Evolutionary conservation across 2,113 vertebrate genomes (phyloP).

Genomic region (Sapajus apella): DNA sequence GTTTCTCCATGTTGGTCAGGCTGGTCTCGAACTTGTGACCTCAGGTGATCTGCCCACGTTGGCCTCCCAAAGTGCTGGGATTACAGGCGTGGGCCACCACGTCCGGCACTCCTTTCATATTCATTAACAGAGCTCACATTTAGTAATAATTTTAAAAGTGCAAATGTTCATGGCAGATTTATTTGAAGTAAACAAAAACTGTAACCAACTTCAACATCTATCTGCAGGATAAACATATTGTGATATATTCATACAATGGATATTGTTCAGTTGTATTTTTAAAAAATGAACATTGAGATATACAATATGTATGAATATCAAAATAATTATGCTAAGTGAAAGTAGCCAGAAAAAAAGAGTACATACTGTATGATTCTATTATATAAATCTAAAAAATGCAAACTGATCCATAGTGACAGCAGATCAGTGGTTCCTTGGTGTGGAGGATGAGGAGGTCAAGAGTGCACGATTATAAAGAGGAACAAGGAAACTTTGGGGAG

Average conservation of each 20-base stretch:
- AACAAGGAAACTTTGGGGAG: not conserved
- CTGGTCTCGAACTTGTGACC: no score
- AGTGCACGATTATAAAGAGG: not conserved
- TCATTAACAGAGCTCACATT: not conserved
- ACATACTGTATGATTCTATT: not conserved
- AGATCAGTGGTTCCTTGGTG: not conserved
- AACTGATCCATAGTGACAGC: not conserved
- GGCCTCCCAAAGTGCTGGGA: no score
- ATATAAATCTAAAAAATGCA: not conserved
- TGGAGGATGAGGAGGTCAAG: not conserved
- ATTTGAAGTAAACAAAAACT: not conserved
- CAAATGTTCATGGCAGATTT: not conserved
- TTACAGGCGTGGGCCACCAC: no score
- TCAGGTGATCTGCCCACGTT: no score
- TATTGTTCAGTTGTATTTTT: no score
- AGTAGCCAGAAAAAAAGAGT: not conserved
- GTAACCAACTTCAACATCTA: no score
- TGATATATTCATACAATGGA: not conserved
- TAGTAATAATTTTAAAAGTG: not conserved
- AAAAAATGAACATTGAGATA: not conserved
- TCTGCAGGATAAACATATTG: not conserved
- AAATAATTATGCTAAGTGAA: not conserved
- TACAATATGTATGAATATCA: not conserved
- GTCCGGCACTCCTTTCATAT: not conserved
- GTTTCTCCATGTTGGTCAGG: no score